A percentile compares a stretch with the other conserved stretches of the same genome.
Evolutionary conservation across 1,140 invertebrate genomes (phyloP).

Genomic region (Lordiphosa clarofinis): DNA sequence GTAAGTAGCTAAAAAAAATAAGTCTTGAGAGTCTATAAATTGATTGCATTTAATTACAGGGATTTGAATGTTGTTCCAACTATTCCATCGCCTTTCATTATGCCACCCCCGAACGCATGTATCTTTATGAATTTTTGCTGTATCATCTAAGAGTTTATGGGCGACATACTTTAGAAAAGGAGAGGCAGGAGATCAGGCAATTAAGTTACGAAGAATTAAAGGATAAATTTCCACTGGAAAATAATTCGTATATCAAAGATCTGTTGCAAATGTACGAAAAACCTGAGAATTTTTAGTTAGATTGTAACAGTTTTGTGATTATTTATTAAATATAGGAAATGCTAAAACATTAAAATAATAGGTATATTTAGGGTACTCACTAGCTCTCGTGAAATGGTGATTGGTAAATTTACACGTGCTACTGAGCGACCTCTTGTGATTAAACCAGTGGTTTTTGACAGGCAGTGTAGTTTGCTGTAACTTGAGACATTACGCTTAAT

Average conservation of each 20-base stretch:
- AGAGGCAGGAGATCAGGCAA: slow-evolving; percentile 1
- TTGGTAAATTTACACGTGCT: too few species aligned
- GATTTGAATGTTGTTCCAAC: slow-evolving; percentile 49
- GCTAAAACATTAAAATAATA: too few species aligned
- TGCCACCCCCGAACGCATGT: slow-evolving; percentile 49
- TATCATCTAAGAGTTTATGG: slow-evolving; percentile 39
- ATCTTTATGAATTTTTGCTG: slow-evolving; percentile 59
- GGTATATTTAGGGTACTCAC: too few species aligned
- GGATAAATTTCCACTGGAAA: slow-evolving; percentile 48
- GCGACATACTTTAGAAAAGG: not conserved
- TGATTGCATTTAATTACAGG: slow-evolving; percentile 15
- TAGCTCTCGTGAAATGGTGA: too few species aligned
- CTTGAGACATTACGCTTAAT: too few species aligned
- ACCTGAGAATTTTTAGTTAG: slow-evolving; percentile 51
- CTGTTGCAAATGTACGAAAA: slow-evolving; percentile 48
- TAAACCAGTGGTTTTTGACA: too few species aligned
- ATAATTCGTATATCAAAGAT: slow-evolving; percentile 39
- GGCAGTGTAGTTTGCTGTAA: too few species aligned
- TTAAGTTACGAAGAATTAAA: slow-evolving; percentile 26
- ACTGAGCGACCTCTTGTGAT: too few species aligned
- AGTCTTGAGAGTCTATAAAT: not conserved
- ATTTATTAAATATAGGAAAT: too few species aligned
- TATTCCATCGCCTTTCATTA: slow-evolving; percentile 62
- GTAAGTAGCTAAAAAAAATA: slow-evolving; percentile 19
- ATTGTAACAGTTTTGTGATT: slow-evolving; percentile 8